Evolutionary conservation across 2,113 vertebrate species (phyloP).

Genomic region (Hemicordylus capensis): DNA sequence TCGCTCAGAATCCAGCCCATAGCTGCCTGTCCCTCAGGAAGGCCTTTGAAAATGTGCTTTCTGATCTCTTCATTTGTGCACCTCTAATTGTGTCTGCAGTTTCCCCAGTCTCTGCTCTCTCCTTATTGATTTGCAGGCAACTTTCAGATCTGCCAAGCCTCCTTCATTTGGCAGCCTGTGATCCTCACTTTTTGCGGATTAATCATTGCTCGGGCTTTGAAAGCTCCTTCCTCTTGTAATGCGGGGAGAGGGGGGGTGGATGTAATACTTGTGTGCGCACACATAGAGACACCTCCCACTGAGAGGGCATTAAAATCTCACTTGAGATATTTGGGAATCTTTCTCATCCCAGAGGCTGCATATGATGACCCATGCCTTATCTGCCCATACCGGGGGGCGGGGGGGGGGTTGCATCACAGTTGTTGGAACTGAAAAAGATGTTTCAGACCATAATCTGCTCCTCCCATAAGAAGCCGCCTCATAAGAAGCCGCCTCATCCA

Average conservation of each 20-base stretch:
- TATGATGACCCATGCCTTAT: neutral
- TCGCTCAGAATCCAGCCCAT: neutral
- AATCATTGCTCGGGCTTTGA: neutral
- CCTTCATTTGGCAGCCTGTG: neutral
- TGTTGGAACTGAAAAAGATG: neutral
- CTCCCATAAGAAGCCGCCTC: neutral
- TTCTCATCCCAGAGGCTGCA: neutral
- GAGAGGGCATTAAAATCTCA: neutral
- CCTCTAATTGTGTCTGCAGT: neutral
- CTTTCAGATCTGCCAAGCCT: slow-evolving; percentile 22
- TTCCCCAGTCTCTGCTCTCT: neutral
- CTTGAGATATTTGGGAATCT: neutral
- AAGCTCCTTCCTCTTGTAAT: neutral
- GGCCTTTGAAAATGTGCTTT: neutral
- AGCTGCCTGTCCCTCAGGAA: neutral
- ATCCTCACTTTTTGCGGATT: neutral
- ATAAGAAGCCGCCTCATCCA: neutral
- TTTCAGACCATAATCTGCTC: fast-evolving
- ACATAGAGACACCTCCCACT: neutral
- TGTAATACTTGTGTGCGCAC: too few species aligned
- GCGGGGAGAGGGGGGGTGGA: neutral
- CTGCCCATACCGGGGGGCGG: too few species aligned
- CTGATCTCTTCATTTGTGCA: slow-evolving; percentile 27
- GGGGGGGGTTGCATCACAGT: neutral
- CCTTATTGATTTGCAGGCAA: slow-evolving; percentile 1